Conservation (phyloP, 2,888 invertebrate genomes). For the Philonicus albiceps region DNA sequence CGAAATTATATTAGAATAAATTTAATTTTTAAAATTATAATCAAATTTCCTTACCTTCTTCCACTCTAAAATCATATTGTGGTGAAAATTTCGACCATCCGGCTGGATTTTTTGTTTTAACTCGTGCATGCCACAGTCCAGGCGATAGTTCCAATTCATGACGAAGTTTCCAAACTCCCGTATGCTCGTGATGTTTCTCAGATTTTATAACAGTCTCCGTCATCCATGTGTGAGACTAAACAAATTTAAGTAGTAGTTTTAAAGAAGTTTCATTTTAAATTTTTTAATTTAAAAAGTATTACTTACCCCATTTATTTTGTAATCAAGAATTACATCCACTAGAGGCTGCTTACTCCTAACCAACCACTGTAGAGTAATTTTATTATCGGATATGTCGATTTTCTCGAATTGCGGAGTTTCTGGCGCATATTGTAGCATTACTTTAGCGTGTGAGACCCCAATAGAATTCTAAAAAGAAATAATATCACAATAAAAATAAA, state of each 20-base stretch:
- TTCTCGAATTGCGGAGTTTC: conserved; percentile 59
- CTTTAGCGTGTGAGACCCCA: conserved; percentile 54
- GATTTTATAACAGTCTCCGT: conserved; percentile 56
- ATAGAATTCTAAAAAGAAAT: conserved; percentile 55
- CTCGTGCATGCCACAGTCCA: conserved; percentile 58
- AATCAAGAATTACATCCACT: conserved; percentile 59
- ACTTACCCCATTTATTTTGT: conserved; percentile 58
- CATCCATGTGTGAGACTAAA: conserved; percentile 58
- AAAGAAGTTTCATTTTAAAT: not conserved
- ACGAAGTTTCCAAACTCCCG: conserved; percentile 59
- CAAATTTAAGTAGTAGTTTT: not conserved
- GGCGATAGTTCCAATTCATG: conserved; percentile 58
- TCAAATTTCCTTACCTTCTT: conserved; percentile 43
- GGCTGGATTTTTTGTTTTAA: conserved; percentile 57
- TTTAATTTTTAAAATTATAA: not conserved
- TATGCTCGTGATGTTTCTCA: conserved; percentile 55
- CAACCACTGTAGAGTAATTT: conserved; percentile 57
- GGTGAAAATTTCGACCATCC: conserved; percentile 60
- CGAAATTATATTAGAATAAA: not conserved
- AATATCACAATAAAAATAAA: no score
- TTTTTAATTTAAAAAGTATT: not conserved
- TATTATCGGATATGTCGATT: conserved; percentile 54
- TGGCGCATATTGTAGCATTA: conserved; percentile 57
- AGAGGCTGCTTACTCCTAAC: conserved; percentile 59
- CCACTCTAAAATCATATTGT: conserved; percentile 55